Conservation (phyloP, 2,888 invertebrate species). For the Beris morrisii region DNA sequence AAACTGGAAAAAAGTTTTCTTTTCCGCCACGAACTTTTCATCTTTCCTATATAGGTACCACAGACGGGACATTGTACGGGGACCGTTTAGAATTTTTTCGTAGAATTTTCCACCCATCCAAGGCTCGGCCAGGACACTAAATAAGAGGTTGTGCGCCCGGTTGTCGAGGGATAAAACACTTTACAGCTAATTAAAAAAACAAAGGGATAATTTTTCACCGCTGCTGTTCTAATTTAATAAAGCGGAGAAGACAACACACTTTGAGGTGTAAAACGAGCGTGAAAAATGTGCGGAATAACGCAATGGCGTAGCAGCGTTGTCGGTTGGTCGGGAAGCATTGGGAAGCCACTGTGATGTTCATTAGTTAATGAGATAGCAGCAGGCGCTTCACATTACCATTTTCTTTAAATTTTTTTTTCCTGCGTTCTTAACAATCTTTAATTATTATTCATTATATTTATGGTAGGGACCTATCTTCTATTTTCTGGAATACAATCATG, state of each 20-base stretch:
- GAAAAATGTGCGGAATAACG: slow-evolving; percentile 34
- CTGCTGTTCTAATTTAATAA: slow-evolving; percentile 43
- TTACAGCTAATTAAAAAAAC: slow-evolving; percentile 45
- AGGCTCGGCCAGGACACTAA: neutral
- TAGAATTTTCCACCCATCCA: neutral
- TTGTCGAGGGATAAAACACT: slow-evolving; percentile 35
- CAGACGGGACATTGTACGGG: slow-evolving; percentile 2
- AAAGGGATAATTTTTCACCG: slow-evolving; percentile 45
- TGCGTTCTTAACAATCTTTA: too few species aligned
- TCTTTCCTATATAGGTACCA: neutral
- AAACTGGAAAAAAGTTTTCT: slow-evolving; percentile 21
- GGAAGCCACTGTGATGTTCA: slow-evolving; percentile 18
- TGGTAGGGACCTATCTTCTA: too few species aligned
- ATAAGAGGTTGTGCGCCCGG: neutral
- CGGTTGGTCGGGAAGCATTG: slow-evolving; percentile 1
- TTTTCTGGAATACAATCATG: too few species aligned
- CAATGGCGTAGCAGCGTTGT: neutral
- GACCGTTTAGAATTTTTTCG: neutral
- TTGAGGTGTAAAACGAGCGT: slow-evolving; percentile 42
- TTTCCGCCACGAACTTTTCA: slow-evolving; percentile 19
- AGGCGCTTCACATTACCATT: slow-evolving; percentile 37
- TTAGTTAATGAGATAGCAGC: slow-evolving; percentile 38
- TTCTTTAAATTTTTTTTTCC: neutral
- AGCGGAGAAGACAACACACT: slow-evolving; percentile 39
- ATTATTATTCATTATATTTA: too few species aligned